phyloP scores from a whole-genome alignment of 1,140 invertebrate genomes.

The Mamestra configurata region DNA sequence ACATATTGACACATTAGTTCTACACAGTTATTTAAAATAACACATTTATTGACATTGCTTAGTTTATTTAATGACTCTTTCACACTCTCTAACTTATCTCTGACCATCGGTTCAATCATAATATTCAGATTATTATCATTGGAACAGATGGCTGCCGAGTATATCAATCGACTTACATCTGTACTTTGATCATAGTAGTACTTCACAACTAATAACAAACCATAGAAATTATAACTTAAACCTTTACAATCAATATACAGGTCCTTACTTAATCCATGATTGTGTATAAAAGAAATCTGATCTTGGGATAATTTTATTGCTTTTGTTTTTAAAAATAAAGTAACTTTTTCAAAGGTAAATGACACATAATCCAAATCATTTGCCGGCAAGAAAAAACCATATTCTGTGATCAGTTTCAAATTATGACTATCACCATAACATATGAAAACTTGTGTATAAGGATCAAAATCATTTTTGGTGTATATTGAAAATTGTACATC shows the following conservation, averaged over 20 bases:
- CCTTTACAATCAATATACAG: slow-evolving; percentile 88
- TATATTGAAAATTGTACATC: slow-evolving; percentile 87
- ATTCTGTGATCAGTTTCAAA: slow-evolving; percentile 91
- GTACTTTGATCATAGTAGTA: slow-evolving; percentile 76
- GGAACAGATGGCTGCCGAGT: slow-evolving; percentile 79
- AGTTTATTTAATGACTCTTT: slow-evolving; percentile 72
- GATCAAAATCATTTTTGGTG: slow-evolving; percentile 88
- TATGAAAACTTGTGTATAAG: slow-evolving; percentile 91
- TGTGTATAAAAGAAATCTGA: slow-evolving; percentile 85
- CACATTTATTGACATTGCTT: slow-evolving; percentile 67
- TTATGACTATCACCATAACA: slow-evolving; percentile 93
- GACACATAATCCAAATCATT: slow-evolving; percentile 90
- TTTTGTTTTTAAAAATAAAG: slow-evolving; percentile 71
- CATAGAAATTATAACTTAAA: slow-evolving; percentile 88
- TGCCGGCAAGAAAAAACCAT: slow-evolving; percentile 91
- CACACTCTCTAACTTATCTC: slow-evolving; percentile 68
- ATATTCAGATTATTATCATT: slow-evolving; percentile 77
- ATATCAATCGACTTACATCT: slow-evolving; percentile 79
- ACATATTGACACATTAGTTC: slow-evolving; percentile 81
- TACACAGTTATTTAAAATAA: slow-evolving; percentile 81
- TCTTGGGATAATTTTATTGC: slow-evolving; percentile 71
- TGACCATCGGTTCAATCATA: slow-evolving; percentile 78
- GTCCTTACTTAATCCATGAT: slow-evolving; percentile 85
- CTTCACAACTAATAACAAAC: slow-evolving; percentile 79
- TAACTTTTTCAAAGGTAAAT: slow-evolving; percentile 84